Conservation (phyloP, 2,888 invertebrate genomes). For the Galeopsomyia nigrocyanea region DNA sequence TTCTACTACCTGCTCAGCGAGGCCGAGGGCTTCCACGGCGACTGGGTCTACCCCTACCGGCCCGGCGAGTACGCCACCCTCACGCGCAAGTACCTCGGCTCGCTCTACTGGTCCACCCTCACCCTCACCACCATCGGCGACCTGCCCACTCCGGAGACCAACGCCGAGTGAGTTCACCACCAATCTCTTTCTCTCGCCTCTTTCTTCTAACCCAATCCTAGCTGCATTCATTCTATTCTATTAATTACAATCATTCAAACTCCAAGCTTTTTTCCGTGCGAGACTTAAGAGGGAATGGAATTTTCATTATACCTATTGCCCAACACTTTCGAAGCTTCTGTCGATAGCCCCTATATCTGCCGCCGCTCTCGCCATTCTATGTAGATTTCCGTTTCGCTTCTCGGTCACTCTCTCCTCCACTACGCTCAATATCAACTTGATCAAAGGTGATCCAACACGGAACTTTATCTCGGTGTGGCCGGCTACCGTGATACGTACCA, state of each 20-base stretch:
- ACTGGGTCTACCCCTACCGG: slow-evolving; percentile 91
- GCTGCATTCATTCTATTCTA: not conserved
- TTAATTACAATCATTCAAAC: not conserved
- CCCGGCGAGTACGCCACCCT: slow-evolving; percentile 91
- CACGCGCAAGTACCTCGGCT: slow-evolving; percentile 93
- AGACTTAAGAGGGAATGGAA: slow-evolving; percentile 62
- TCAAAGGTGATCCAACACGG: slow-evolving; percentile 10
- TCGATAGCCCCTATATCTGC: not conserved
- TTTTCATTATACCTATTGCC: not conserved
- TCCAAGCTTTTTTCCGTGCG: slow-evolving; percentile 5
- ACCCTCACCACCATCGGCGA: slow-evolving; percentile 97
- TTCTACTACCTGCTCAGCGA: slow-evolving; percentile 96
- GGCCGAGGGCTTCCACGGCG: slow-evolving; percentile 89
- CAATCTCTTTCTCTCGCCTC: not conserved
- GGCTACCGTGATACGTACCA: not conserved
- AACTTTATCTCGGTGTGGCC: not conserved
- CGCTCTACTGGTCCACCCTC: slow-evolving; percentile 96
- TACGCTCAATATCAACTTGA: not conserved
- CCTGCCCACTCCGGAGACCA: slow-evolving; percentile 94
- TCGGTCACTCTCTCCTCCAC: not conserved
- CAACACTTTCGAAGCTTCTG: slow-evolving; percentile 11
- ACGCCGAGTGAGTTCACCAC: slow-evolving; percentile 88
- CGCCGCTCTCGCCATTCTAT: slow-evolving; percentile 6
- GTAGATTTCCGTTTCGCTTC: slow-evolving; percentile 19
- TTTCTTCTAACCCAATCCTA: slow-evolving; percentile 9